Evolutionary conservation across 2,113 vertebrate species (phyloP).

Genomic region (Dasyurus viverrinus): DNA sequence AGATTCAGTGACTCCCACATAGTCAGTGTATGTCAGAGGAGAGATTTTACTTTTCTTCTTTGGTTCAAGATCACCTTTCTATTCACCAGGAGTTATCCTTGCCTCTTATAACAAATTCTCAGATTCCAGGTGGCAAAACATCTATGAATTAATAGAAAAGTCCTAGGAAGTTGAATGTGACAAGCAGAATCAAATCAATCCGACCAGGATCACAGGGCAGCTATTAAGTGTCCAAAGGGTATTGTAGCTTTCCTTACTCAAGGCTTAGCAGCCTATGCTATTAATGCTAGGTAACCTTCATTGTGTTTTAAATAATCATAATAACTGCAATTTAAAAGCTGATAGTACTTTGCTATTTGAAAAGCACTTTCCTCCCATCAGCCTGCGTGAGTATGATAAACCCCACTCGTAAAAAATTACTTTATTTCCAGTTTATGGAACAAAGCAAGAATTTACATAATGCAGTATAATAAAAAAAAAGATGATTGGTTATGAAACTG

Average conservation of each 20-base stretch:
- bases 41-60: not conserved
- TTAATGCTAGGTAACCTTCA: not conserved
- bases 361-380: not conserved
- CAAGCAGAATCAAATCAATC: not conserved
- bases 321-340: not conserved
- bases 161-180: not conserved
- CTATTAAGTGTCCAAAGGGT: not conserved
- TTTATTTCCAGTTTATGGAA: not conserved
- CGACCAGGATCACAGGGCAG: not conserved
- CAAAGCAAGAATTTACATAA: not conserved
- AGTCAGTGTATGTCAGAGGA: not conserved
- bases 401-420: not conserved
- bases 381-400: not conserved
- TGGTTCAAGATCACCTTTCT: not conserved
- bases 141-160: not conserved
- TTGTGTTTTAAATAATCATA: not conserved
- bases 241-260: not conserved
- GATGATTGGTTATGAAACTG: not conserved
- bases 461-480: not conserved
- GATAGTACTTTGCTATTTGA: not conserved
- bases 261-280: not conserved
- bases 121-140: not conserved
- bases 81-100: not conserved
- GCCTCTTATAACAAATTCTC: not conserved
- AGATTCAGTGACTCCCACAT: not conserved